Evolutionary conservation across 2,113 vertebrate species (phyloP).

Genomic region (Mustelus asterias): DNA sequence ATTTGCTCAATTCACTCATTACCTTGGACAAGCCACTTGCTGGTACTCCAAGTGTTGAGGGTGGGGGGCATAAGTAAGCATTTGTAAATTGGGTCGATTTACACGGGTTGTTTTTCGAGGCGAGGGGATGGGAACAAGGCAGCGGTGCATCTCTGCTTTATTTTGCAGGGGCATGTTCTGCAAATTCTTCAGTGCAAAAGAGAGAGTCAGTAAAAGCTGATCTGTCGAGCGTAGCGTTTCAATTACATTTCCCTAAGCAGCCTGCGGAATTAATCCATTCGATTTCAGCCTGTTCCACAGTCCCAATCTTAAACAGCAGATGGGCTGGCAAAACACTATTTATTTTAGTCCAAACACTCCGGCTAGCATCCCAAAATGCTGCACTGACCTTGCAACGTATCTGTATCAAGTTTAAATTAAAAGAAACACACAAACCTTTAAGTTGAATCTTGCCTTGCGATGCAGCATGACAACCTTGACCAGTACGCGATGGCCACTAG

Average conservation of each 20-base stretch:
- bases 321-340: neutral
- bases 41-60: neutral
- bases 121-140: constrained; percentile 37
- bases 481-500: constrained; percentile 19
- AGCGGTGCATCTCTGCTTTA: constrained; percentile 38
- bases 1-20: no score
- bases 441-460: constrained; percentile 24
- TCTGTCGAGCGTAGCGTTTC: constrained; percentile 34
- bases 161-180: constrained; percentile 33
- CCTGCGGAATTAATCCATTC: constrained; percentile 33
- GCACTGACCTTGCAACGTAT: constrained; percentile 48
- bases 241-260: constrained; percentile 37
- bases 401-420: constrained; percentile 42
- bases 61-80: neutral
- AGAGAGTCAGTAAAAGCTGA: neutral
- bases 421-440: neutral
- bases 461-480: constrained; percentile 30
- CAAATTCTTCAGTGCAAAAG: constrained; percentile 39
- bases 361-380: neutral
- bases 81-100: neutral
- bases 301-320: neutral
- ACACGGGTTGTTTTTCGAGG: neutral
- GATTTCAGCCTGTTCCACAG: neutral
- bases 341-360: neutral
- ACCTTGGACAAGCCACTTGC: neutral